These are phyloP conservation scores for Cerastis rubricosa DNA, from an alignment of 2,888 invertebrate species.

Conservation along the genomic window DNA sequence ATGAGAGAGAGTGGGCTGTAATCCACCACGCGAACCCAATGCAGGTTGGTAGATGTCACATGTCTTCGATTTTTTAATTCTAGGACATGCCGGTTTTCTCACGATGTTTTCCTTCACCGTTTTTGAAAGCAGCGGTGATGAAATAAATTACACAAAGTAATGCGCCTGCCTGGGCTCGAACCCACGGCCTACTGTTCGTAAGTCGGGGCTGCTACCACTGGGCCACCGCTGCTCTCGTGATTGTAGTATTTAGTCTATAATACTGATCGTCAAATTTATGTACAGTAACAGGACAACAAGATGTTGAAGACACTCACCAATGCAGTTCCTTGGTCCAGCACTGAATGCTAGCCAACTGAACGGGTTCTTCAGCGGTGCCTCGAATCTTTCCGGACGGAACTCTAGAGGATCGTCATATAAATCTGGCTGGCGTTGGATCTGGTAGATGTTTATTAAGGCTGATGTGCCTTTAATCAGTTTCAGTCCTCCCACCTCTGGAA, in stretches of 20 bases:
- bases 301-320: slow-evolving; percentile 59
- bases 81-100: no score
- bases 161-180: no score
- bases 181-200: no score
- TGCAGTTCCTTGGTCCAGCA: slow-evolving; percentile 91
- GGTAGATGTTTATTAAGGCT: slow-evolving; percentile 81
- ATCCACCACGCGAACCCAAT: no score
- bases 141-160: no score
- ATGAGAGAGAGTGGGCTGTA: no score
- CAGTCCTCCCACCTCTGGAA: slow-evolving; percentile 68
- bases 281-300: not conserved
- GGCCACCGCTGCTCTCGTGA: no score
- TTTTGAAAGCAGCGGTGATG: no score
- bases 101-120: no score
- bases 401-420: slow-evolving; percentile 89
- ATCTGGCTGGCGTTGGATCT: slow-evolving; percentile 87
- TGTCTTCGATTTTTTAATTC: no score
- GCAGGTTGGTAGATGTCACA: no score
- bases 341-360: slow-evolving; percentile 91
- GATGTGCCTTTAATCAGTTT: slow-evolving; percentile 78
- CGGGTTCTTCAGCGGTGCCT: slow-evolving; percentile 73
- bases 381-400: slow-evolving; percentile 90
- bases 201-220: no score
- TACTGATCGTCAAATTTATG: not conserved
- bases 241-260: not conserved